Base-by-base conservation (phyloP, 2,888 invertebrate species). In the Gonocerus acuteangulatus region DNA sequence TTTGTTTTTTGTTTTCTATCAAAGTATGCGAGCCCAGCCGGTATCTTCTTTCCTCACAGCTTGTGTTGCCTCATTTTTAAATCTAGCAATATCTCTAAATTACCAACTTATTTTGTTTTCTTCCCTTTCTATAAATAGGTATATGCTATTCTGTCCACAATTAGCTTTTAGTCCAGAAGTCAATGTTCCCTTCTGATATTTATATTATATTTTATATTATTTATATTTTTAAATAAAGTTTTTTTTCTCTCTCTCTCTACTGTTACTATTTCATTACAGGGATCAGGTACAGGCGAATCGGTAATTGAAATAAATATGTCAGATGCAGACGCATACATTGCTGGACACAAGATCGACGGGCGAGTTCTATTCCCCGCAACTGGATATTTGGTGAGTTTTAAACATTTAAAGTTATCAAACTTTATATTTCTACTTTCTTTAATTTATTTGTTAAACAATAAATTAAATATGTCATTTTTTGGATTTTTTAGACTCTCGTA, bases 291-390 rank as follows among this genome's bases (percentile, higher is more conserved):
- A 48, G 90, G 90, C 16, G 89, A 91, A 76, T 82, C 84, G 67
- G 77, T 89, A 13, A 75, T 91, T 65, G 89, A 89, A 73, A 75
- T 86, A 54, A 87, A 90, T 75, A 75, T 92, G 27, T 79, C 84
- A 61, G 86, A 85, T 71, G 82, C 86, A 68, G 85, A 91, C 72
- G 78, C 83, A 48, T 92, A 83, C 76, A 74, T 94, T 63, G 77
- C 82, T 59, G 95, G 94, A 1, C 97, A 96, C 74, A 82, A 83
- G 61, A 95, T 96, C 71, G 95, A 96, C 76, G 96, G 95, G 21
- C 82, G 95, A 71, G 81, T 95, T 57, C 79, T 96, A 19, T 96
- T 91, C 79, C 96, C 96, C 16, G 95, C 95, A 64, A 95, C 96
- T 39, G 95, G 94, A 9, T 94, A 94, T 72, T 79, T 95, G 79